Base-by-base conservation (phyloP, 1,140 invertebrate species). In the Drosophila paulistorum region DNA sequence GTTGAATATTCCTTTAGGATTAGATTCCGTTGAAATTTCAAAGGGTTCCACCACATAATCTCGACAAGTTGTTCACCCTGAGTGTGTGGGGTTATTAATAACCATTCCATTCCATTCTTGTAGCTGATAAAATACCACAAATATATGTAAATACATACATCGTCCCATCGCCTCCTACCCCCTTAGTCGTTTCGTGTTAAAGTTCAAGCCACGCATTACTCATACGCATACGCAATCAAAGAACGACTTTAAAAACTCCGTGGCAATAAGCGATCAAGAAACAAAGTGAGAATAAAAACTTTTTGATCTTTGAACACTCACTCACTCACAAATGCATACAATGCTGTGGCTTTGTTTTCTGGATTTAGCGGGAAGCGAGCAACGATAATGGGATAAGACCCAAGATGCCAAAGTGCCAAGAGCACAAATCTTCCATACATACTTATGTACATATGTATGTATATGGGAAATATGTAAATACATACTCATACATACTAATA, bases 311-410 rank as follows among this genome's bases (percentile, higher is more conserved):
- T 77, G 76, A 67, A 62, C 66, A 69, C 42, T 58, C 41, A 69
- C 42, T 58, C 41, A 74, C 23, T 10, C 30, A 37, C 35, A 37
- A 37, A 45, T 45, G 45, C 70, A 59, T 23, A 83, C 82, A 85
- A 85, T 78, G 82, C 42, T 58, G 61, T 26, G 68, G 82, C 82
- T 75, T 85, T 85, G 81, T 85, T 85, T 64, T 48, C 42, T 54
- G 74, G 3, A 30, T 51, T 67, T 77, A 74, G 65, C 76, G 83
- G 82, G 79, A 82, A 86, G 71, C 65, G 76, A 62, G 61, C 54
- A 64, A 68, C 79, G 82, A 86, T 87, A 84, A 85, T 65, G 79
- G 63, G 68, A 39, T 26, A 41, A 42, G 61, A 74, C 42, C 59
- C 63, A 45, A 65, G 74, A 74, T 80, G 71, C 80, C 66, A 72